Evolutionary conservation across 2,113 vertebrate species (phyloP).

Genomic region (Lathamus discolor): DNA sequence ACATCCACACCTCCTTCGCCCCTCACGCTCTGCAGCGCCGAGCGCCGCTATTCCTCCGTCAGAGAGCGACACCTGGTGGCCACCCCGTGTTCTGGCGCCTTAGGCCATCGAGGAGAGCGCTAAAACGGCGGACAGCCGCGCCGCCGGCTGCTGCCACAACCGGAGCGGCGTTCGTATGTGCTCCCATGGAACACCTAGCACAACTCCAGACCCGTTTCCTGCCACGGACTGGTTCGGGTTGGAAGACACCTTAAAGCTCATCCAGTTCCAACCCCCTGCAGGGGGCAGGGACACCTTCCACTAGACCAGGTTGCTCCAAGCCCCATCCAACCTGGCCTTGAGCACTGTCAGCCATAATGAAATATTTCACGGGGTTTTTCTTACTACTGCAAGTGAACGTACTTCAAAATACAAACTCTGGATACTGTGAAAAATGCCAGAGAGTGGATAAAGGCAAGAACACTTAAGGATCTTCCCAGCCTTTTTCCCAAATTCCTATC

Average conservation of each 20-base stretch:
- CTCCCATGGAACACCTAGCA: background rate
- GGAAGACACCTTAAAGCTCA: background rate
- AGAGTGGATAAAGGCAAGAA: background rate
- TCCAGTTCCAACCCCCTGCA: background rate
- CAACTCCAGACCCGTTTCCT: background rate
- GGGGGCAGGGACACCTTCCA: background rate
- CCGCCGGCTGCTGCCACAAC: background rate
- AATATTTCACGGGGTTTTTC: rapidly evolving
- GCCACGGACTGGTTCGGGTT: background rate
- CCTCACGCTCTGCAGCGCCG: background rate
- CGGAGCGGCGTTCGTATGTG: background rate
- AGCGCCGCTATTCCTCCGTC: background rate
- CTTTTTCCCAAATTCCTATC: background rate
- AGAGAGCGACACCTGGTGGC: slow-evolving; percentile 74
- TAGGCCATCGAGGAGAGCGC: background rate
- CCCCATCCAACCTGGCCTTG: background rate
- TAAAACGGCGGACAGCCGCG: background rate
- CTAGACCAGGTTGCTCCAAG: background rate
- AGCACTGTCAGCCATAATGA: background rate
- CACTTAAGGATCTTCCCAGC: background rate
- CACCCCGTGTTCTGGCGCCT: background rate
- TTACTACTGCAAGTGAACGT: background rate
- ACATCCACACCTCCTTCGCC: background rate
- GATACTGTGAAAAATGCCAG: background rate
- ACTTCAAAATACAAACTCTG: background rate